Conservation (phyloP, 2,888 invertebrate species). For the Aplocera efformata region DNA sequence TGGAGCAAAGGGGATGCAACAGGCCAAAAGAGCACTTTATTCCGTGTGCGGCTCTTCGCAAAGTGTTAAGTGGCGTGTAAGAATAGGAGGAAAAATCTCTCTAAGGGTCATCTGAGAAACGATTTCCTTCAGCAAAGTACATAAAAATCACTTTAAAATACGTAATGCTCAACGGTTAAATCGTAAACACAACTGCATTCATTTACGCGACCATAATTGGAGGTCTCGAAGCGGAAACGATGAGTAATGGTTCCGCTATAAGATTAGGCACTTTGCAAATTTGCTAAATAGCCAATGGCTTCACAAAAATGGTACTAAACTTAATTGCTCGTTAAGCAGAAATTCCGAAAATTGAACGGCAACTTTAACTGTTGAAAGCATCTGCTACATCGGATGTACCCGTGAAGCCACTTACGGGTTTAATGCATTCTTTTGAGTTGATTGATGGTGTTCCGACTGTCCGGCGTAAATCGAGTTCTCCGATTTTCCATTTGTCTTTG, state of each 20-base stretch:
- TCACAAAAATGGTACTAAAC: constrained; percentile 25
- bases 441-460: constrained; percentile 38
- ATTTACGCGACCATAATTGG: background rate
- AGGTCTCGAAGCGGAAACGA: background rate
- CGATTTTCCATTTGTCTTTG: constrained; percentile 43
- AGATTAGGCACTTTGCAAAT: constrained; percentile 17
- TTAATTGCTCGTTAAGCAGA: constrained; percentile 35
- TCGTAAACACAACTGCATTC: no score
- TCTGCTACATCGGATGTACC: constrained; percentile 35
- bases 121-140: no score
- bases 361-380: constrained; percentile 53
- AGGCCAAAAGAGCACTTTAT: constrained; percentile 26
- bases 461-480: constrained; percentile 29
- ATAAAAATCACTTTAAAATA: no score
- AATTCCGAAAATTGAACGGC: constrained; percentile 44
- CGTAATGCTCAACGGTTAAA: no score
- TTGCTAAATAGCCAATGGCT: constrained; percentile 20
- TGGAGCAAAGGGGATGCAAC: constrained; percentile 29
- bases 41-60: constrained; percentile 15
- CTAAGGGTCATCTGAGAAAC: no score
- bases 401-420: constrained; percentile 27
- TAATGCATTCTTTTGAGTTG: constrained; percentile 49
- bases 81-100: constrained; percentile 10
- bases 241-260: constrained; percentile 4
- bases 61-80: constrained; percentile 20